Base-by-base conservation (phyloP, 92 coral and sea anemone genomes). In the Actinostola sp. region DNA sequence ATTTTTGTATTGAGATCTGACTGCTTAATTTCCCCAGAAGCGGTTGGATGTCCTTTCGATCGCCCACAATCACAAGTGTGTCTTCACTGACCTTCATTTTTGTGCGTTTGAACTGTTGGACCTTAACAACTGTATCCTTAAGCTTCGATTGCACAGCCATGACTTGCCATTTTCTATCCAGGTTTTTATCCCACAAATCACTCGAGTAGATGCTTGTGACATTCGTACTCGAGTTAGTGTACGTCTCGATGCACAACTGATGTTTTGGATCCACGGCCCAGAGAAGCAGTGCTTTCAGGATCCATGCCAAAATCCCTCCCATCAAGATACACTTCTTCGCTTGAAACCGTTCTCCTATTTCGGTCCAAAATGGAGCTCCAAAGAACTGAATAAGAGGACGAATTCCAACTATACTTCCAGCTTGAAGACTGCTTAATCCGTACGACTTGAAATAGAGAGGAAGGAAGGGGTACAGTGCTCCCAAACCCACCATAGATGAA, bases 371-470 rank as follows among this genome's bases (percentile, higher is more conserved):
- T 10, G 98, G 98, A 8, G 98, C 96, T 27, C 94, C 98, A 0
- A 86, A 31, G n/a, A 90, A 90, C 75, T 93, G 98, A 21, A 93
- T 84, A 0, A 91, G 75, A 0, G 97, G 97, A 1, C 98, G 91
- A 77, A 91, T 85, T 1, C 98, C 98, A 10, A 80, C 80, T 0
- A 90, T 82, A 0, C 68, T 70, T 0, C 98, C 98, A 0, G 85
- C 92, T 42, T 88, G 80, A 35, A 69, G 54, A 11, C 97, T 81
- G 1, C 84, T 79, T 0, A 94, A 73, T 8, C 91, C 92, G 28
- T 92, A 73, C 44, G 83, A 85, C 74, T 94, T 94, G 77, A 94
- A 94, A 73, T 94, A 94, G 34, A 94, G 78, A 9, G 97, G 92
- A 17, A 92, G 82, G 63, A 75, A 94, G 8, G 93, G 92, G 42